Conservation (phyloP, 2,888 invertebrate species). For the Azorinus chamasolen region DNA sequence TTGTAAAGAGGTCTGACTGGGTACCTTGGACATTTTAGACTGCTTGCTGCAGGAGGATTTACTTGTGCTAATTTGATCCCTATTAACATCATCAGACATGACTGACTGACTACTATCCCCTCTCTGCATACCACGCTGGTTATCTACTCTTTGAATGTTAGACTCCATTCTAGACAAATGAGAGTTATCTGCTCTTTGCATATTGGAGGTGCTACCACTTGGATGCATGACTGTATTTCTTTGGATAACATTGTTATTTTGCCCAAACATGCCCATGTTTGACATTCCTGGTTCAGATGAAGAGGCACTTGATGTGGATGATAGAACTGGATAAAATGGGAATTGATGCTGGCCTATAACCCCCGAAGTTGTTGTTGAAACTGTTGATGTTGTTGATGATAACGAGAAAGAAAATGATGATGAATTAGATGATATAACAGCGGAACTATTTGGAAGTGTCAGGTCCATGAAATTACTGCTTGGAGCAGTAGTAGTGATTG, state of each 20-base stretch:
- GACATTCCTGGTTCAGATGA: conserved; percentile 54
- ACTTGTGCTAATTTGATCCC: conserved; percentile 27
- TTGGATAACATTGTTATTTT: conserved; percentile 50
- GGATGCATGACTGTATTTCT: conserved; percentile 59
- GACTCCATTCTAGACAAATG: conserved; percentile 47
- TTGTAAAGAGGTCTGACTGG: conserved; percentile 40
- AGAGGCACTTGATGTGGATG: conserved; percentile 36
- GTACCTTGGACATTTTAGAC: conserved; percentile 50
- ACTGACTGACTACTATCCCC: conserved; percentile 38
- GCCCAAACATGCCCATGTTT: conserved; percentile 55
- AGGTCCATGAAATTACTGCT: conserved; percentile 69
- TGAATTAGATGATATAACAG: conserved; percentile 54
- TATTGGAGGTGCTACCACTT: conserved; percentile 30
- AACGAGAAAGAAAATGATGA: conserved; percentile 68
- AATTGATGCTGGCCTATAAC: conserved; percentile 65
- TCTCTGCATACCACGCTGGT: conserved; percentile 29
- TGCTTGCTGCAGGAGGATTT: conserved; percentile 65
- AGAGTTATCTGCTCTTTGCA: conserved; percentile 52
- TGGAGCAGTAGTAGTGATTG: conserved; percentile 70
- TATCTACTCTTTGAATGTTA: conserved; percentile 28
- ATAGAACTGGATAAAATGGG: conserved; percentile 66
- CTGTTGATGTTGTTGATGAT: conserved; percentile 62
- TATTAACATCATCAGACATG: conserved; percentile 33
- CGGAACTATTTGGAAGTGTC: conserved; percentile 63
- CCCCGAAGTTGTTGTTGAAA: conserved; percentile 65